Base-by-base conservation (phyloP, 2,888 invertebrate genomes). In the Podotricha telesiphe region DNA sequence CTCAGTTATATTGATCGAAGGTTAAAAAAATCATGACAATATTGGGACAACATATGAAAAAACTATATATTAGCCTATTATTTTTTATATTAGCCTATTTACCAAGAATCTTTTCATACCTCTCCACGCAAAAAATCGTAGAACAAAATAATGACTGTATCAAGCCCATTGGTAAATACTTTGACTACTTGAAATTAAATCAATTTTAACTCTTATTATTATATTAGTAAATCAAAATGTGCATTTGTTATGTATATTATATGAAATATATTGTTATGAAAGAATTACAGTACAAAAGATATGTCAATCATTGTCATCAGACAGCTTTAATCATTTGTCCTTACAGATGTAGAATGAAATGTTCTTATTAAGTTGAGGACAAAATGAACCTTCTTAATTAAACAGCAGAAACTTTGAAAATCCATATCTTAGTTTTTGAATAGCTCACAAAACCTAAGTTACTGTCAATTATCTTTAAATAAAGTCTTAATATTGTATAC, bases 131-230 rank as follows among this genome's bases (percentile, higher is more conserved):
- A 75, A 91, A 89, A 72, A 86, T 85, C 62, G 86, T 67, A 28
- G 90, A 87, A 78, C 90, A 91, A 72, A 88, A 81, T 67, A 91
- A 73, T 0, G 91, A 91, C 69, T 89, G 89, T 73, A 91, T 76
- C 65, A 88, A 72, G 65, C 91, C 91, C 91, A 91, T 90, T 42
- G 67, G 76, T 67, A 64, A 48, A 72, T 67, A 69, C 15, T 19
- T 64, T 68, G 56, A 55, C 62, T 69, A 19, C 34, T 13, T 1
- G n/a, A 47, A 34, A 55, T 17, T 17, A 6, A 37, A 19, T 55
- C 6, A 11, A 34, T 5, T 37, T 10, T 11, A 13, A 55, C 34
- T 34, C 37, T 55, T 55, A 55, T 17, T 20, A 55, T 37, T 28
- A 34, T n/a, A 37, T 17, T 55, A 10, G 34, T 17, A 55, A 2